These are phyloP conservation scores for Leucophenga varia DNA, from an alignment of 1,140 invertebrate genomes.

Conservation along the genomic window DNA sequence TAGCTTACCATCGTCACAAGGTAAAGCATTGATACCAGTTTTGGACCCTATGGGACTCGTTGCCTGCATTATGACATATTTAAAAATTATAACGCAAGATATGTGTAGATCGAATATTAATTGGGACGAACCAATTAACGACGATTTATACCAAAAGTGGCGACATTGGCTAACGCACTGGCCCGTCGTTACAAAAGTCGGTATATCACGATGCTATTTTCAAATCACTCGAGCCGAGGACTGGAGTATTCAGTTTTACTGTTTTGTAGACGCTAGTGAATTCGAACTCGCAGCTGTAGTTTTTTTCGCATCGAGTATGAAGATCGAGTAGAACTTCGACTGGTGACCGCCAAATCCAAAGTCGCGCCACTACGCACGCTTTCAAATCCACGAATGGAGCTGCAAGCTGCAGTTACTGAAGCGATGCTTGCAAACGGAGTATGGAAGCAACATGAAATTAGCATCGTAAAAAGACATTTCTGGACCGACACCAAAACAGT, in stretches of 20 bases:
- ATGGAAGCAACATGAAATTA: neutral
- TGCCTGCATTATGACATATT: conserved; percentile 23
- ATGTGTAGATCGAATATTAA: conserved; percentile 15
- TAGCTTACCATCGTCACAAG: no score
- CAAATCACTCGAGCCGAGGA: neutral
- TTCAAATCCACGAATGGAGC: neutral
- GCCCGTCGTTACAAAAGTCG: neutral
- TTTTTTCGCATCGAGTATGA: conserved; percentile 6
- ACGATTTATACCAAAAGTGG: conserved; percentile 8
- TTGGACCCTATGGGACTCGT: conserved; percentile 44
- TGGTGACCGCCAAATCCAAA: conserved; percentile 1
- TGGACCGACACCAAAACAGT: conserved; percentile 42
- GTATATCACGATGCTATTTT: neutral
- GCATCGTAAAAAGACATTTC: conserved; percentile 2
- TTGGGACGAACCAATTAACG: neutral
- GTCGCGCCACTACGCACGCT: neutral
- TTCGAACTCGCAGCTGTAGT: conserved; percentile 5
- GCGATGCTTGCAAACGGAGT: neutral
- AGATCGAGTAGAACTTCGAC: neutral
- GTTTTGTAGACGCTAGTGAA: conserved; percentile 16
- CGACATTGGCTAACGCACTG: neutral
- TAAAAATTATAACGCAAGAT: conserved; percentile 37
- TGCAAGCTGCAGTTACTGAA: neutral
- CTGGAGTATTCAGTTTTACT: conserved; percentile 7
- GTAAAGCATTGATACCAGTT: conserved; percentile 24